Evolutionary conservation across 1,140 invertebrate genomes (phyloP).

Genomic region (Theocolax elegans): DNA sequence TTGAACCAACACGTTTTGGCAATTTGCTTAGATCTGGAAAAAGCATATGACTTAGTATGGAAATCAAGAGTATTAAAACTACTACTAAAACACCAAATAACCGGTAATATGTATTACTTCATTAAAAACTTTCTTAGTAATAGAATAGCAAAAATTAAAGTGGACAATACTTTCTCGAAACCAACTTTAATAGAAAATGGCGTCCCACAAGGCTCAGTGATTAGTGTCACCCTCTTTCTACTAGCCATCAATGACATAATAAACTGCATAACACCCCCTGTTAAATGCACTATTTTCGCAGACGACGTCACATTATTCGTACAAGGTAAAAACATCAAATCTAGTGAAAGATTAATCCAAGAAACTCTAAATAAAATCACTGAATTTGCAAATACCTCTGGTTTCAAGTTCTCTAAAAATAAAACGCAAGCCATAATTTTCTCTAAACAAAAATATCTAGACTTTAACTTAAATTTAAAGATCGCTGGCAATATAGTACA

Average conservation of each 20-base stretch:
- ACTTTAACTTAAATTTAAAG: neutral
- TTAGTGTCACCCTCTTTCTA: neutral
- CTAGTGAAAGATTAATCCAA: neutral
- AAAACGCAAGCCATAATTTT: neutral
- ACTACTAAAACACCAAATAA: slow-evolving; percentile 23
- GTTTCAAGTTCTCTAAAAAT: neutral
- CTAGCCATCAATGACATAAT: neutral
- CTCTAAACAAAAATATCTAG: neutral
- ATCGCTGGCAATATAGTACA: neutral
- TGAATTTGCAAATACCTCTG: neutral
- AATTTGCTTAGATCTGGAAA: slow-evolving; percentile 48
- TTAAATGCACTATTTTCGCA: neutral
- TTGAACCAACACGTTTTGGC: slow-evolving; percentile 40
- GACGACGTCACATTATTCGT: neutral
- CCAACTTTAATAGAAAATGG: neutral
- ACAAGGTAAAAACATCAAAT: neutral
- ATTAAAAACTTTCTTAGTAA: slow-evolving; percentile 38
- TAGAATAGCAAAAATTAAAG: slow-evolving; percentile 3
- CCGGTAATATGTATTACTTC: slow-evolving; percentile 29
- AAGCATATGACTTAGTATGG: slow-evolving; percentile 46
- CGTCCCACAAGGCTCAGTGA: neutral
- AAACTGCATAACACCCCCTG: neutral
- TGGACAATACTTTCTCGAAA: neutral
- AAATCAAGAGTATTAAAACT: slow-evolving; percentile 20
- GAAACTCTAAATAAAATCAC: neutral